Evolutionary conservation across 2,797 vertebrate genomes (phyloP).

Genomic region (Chrosomus eos): DNA sequence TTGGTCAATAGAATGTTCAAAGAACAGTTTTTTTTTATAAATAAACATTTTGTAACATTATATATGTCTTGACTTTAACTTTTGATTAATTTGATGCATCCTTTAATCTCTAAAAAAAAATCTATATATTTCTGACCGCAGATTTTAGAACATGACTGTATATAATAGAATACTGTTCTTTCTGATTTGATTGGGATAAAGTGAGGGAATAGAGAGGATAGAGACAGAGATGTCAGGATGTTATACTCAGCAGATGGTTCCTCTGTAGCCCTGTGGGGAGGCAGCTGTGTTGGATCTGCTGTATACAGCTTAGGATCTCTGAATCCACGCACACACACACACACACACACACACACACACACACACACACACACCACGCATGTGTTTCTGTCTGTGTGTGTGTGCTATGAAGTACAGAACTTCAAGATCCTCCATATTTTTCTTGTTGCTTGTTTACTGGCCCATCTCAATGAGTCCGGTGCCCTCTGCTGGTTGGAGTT

Average conservation of each 20-base stretch:
- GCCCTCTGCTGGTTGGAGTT: conserved; percentile 69
- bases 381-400: neutral
- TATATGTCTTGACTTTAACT: neutral
- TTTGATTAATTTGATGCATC: neutral
- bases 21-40: neutral
- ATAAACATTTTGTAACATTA: neutral
- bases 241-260: conserved; percentile 34
- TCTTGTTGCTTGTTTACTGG: neutral
- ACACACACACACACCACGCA: too few relatives aligned
- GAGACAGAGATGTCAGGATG: neutral
- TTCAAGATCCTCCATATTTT: neutral
- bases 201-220: neutral
- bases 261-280: neutral
- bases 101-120: neutral
- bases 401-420: neutral
- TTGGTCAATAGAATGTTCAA: neutral
- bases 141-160: neutral
- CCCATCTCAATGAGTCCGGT: conserved; percentile 32
- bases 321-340: neutral
- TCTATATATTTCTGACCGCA: neutral
- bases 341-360: too few relatives aligned
- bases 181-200: neutral
- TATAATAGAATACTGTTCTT: neutral
- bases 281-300: conserved; percentile 32
- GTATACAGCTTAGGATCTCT: conserved; percentile 20